Evolutionary conservation across 2,113 vertebrate species (phyloP), one percentile per base, ranked within the genome.

Genomic region (Tringa solitaria): DNA sequence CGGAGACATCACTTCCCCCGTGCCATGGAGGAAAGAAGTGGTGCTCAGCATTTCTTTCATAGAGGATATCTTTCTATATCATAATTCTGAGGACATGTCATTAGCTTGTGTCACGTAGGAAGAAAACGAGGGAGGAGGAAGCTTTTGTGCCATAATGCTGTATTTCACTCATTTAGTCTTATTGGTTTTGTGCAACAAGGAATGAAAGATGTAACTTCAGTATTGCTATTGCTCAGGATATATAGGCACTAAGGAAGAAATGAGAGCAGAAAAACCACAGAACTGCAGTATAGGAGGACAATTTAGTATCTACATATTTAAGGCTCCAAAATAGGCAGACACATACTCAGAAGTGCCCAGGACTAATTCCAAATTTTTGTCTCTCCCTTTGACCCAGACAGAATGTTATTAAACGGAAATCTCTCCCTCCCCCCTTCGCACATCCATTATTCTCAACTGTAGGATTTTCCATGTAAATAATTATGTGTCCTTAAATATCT

Each of bases 121-220:
- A 72, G 65, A 95, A 94, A 94, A 82, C 33, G 57, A 85, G 37
- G 50, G 51, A 95, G 91, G 37, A 88, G n/a, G 74, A 91, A 77
- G 70, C 41, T 82, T 95, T 93, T 92, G 41, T 93, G 89, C 77
- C 45, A 6, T 82, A 73, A 35, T 39, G n/a, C 48, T 65, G 45
- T 69, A 30, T 89, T 89, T 93, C 77, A 89, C 35, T 50, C 82
- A 60, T 81, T 97, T 87, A 68, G 30, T 48, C 84, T 91, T 57
- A 82, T 1, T 64, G 54, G 61, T 4, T 95, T 91, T 73, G 22
- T 61, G 80, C 77, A 84, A 77, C 33, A 65, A 37, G 80, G 72
- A 87, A 69, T 76, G 74, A 92, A 84, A 79, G 61, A 82, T 65
- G 61, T 21, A 82, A 89, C 70, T 80, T 70, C 61, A 75, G 45